Evolutionary conservation across 1,140 invertebrate species (phyloP).

Genomic region (Drosophila truncata): DNA sequence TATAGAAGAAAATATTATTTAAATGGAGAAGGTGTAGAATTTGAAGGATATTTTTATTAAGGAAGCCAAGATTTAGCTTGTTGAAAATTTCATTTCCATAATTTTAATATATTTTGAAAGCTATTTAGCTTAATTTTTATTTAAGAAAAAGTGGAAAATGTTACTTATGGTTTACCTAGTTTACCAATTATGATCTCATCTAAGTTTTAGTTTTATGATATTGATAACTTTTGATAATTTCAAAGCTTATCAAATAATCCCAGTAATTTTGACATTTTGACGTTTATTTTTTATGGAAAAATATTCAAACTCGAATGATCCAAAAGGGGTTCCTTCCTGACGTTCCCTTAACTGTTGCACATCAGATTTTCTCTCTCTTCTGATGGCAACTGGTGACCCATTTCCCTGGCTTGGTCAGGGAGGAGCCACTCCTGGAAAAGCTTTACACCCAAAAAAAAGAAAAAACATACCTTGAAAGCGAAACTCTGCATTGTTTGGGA

Average conservation of each 20-base stretch:
- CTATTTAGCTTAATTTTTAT: not conserved
- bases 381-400: constrained; percentile 75
- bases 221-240: constrained; percentile 3
- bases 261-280: constrained; percentile 1
- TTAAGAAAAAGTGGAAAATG: not conserved
- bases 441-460: not conserved
- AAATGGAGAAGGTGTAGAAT: not conserved
- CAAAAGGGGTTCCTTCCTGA: not conserved
- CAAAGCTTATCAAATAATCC: constrained; percentile 2
- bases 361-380: not conserved
- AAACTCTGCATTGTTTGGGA: constrained; percentile 46
- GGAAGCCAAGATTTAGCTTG: not conserved
- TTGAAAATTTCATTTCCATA: too few relatives aligned
- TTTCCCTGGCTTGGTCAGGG: constrained; percentile 17
- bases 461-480: constrained; percentile 41
- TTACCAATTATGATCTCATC: constrained; percentile 15
- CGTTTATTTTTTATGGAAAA: not conserved
- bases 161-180: not conserved
- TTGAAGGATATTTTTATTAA: too few relatives aligned
- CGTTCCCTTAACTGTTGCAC: constrained; percentile 17
- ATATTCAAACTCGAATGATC: not conserved
- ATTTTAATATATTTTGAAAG: too few relatives aligned
- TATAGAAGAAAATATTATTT: not conserved
- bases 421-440: constrained; percentile 20
- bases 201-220: constrained; percentile 2